Evolutionary conservation across 2,113 vertebrate genomes (phyloP).

Genomic region (Origma solitaria): DNA sequence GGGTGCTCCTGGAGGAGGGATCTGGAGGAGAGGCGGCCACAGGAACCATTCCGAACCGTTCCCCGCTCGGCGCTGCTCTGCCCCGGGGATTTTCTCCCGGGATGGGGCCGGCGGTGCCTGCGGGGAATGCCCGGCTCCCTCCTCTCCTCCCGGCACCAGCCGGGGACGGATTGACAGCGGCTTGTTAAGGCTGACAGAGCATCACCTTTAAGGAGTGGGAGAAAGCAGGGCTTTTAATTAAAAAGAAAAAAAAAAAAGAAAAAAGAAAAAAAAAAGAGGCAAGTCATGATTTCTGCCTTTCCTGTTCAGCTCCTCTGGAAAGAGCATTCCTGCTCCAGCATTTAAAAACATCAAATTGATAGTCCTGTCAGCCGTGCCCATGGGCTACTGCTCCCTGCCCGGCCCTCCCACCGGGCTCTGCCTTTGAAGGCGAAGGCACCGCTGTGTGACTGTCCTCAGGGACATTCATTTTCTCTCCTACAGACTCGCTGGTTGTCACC

Average conservation of each 20-base stretch:
- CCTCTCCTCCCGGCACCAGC: neutral
- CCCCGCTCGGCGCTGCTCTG: neutral
- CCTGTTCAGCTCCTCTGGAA: neutral
- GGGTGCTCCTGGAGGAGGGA: neutral
- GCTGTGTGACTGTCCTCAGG: slow-evolving; percentile 13
- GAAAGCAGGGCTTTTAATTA: slow-evolving; percentile 18
- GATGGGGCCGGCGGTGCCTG: neutral
- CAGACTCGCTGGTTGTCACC: slow-evolving; percentile 1
- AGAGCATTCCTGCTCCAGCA: neutral
- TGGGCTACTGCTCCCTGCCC: slow-evolving; percentile 46
- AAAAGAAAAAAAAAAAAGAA: neutral
- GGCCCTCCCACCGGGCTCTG: slow-evolving; percentile 24
- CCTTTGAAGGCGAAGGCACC: slow-evolving; percentile 16
- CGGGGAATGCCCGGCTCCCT: neutral
- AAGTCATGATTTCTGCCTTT: slow-evolving; percentile 6
- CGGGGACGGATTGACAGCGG: neutral
- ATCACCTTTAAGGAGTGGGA: neutral
- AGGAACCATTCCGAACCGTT: neutral
- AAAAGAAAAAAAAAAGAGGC: neutral
- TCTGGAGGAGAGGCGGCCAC: neutral
- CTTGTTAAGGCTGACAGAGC: slow-evolving; percentile 44
- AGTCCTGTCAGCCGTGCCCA: slow-evolving; percentile 47
- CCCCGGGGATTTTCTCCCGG: neutral
- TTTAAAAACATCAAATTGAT: slow-evolving; percentile 21
- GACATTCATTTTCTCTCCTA: slow-evolving; percentile 7